These are phyloP conservation scores for Ardeotis arabs DNA, from an alignment of 2,113 vertebrate species.

Conservation along the genomic window DNA sequence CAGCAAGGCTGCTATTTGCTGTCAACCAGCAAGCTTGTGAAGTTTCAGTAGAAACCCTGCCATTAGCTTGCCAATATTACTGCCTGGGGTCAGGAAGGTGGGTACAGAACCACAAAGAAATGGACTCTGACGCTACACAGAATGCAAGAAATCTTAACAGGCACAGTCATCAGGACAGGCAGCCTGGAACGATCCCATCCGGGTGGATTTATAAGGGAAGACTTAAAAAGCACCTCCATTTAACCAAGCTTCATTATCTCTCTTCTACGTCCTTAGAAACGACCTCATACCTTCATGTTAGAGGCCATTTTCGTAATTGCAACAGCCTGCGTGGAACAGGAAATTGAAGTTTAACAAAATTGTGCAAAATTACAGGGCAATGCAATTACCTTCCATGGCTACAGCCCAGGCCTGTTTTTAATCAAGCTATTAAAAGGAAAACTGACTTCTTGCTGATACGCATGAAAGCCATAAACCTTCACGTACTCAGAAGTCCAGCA, in stretches of 20 bases:
- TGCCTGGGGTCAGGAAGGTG: neutral
- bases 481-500: neutral
- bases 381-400: neutral
- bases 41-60: neutral
- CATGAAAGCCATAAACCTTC: neutral
- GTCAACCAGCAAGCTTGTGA: neutral
- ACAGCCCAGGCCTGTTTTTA: neutral
- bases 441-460: neutral
- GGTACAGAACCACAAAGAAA: neutral
- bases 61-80: neutral
- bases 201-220: neutral
- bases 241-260: neutral
- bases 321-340: neutral
- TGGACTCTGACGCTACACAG: neutral
- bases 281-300: neutral
- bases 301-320: neutral
- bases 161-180: neutral
- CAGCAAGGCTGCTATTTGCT: neutral
- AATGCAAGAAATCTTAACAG: neutral
- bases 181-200: neutral
- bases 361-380: slow-evolving; percentile 1
- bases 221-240: neutral
- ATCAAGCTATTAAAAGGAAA: neutral
- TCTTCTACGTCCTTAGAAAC: neutral
- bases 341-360: neutral